Evolutionary conservation across 37 sponge, comb jelly and placozoan genomes (phyloP), one percentile per base, ranked within the genome.

Genomic region (Spongilla lacustris): DNA sequence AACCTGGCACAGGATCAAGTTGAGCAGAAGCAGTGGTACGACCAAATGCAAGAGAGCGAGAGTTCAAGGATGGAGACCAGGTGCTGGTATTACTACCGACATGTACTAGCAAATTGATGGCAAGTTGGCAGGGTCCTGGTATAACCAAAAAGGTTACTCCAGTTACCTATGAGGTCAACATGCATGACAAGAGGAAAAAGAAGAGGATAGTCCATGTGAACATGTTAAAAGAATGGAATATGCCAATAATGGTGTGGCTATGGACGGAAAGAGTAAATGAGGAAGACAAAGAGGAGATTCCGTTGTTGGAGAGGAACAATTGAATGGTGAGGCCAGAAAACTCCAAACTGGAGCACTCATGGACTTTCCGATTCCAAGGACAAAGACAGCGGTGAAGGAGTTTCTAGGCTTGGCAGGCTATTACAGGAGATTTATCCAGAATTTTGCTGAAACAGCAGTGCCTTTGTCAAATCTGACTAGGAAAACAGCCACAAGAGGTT

Each of bases 401-500:
- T 89, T 89, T 50, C 75, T 85, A 28, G 90, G 90, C 14, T 81
- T 85, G 24, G 72, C 86, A 1, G 90, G 90, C 8, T 89, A 85
- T 31, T 89, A 89, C 58, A 29, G 81, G 66, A 50, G 50, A 22
- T 84, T 88, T 36, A 88, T 88, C 50, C 77, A 76, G 10, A 21
- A 83, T 5, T 88, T 77, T 82, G 77, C 83, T 0, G 31, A 33
- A 4, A 73, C 35, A 2, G 87, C 75, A 12, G 24, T 67, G 22
- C 78, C 83, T 14, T 35, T 88, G 72, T 81, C 89, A 0, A 79
- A 88, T 68, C 50, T 83, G 50, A 88, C 83, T 1, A 76, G 66
- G 75, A 89, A 84, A 68, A 66, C 33, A 27, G 69, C 73, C 17
- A 76, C 81, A 25, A 81, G 8, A 23, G 23, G 70, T 90, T 0